phyloP scores from a whole-genome alignment of 2,113 vertebrate species.

The Lagopus leucura region DNA sequence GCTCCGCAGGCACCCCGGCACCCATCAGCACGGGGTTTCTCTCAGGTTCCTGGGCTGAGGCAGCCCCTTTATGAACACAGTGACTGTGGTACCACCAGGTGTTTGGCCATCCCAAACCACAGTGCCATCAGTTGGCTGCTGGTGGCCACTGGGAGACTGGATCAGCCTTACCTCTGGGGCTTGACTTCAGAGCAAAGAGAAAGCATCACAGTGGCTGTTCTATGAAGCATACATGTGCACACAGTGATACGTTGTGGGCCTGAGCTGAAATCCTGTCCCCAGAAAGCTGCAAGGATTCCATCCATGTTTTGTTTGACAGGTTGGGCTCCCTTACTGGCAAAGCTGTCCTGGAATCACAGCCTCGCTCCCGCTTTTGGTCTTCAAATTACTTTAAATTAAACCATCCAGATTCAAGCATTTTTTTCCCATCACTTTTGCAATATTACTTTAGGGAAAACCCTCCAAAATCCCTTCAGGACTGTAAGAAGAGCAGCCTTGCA shows the following conservation, averaged over 20 bases:
- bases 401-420: not conserved
- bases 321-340: not conserved
- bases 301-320: not conserved
- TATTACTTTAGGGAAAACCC: not conserved
- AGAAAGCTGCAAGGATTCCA: not conserved
- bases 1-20: fast-evolving
- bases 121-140: not conserved
- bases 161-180: not conserved
- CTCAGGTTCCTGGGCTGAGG: not conserved
- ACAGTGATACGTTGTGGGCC: not conserved
- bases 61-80: fast-evolving
- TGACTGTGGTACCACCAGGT: not conserved
- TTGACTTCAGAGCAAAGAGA: not conserved
- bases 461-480: not conserved
- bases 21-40: fast-evolving
- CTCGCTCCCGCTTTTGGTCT: not conserved
- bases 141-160: fast-evolving
- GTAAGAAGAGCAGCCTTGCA: not conserved
- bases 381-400: not conserved
- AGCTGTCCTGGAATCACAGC: not conserved
- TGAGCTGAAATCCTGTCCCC: not conserved
- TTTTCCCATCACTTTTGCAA: not conserved
- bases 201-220: not conserved
- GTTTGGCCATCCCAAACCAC: fast-evolving
- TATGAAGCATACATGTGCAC: not conserved